phyloP scores from a whole-genome alignment of 2,888 invertebrate genomes.

The Mythimna ferrago region DNA sequence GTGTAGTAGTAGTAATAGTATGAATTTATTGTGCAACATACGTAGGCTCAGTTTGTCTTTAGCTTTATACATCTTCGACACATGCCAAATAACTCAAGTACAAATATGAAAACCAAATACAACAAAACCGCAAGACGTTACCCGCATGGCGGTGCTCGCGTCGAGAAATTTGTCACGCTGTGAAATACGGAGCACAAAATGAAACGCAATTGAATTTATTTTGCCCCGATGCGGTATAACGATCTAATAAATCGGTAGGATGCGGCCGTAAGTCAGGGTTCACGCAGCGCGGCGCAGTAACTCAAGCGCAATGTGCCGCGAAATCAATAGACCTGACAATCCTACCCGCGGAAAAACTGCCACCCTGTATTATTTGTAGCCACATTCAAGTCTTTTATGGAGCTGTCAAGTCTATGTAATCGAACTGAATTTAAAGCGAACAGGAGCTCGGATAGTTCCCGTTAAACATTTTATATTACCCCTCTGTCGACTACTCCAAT shows the following conservation, averaged over 20 bases:
- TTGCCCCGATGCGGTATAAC: conserved; percentile 84
- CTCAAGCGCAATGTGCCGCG: conserved; percentile 88
- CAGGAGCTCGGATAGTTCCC: conserved; percentile 15
- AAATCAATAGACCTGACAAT: conserved; percentile 87
- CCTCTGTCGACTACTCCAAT: not conserved
- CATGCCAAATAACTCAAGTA: conserved; percentile 41
- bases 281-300: conserved; percentile 81
- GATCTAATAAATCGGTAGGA: conserved; percentile 87
- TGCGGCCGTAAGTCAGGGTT: conserved; percentile 83
- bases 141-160: conserved; percentile 78
- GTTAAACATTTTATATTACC: conserved; percentile 2
- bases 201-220: conserved; percentile 84
- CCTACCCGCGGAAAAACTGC: conserved; percentile 64
- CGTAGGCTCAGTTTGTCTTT: too few species aligned
- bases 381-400: conserved; percentile 60
- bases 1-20: too few species aligned
- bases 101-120: conserved; percentile 64
- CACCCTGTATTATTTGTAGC: conserved; percentile 55
- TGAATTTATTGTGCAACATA: too few species aligned
- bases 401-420: conserved; percentile 64
- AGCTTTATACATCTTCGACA: not conserved
- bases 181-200: conserved; percentile 81
- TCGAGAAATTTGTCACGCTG: conserved; percentile 80
- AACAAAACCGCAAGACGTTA: conserved; percentile 73
- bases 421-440: conserved; percentile 53